A percentile compares a stretch with the other conserved stretches of the same genome.
phyloP scores from a whole-genome alignment of 2,888 invertebrate species.

The Drosophila macrospina region DNA sequence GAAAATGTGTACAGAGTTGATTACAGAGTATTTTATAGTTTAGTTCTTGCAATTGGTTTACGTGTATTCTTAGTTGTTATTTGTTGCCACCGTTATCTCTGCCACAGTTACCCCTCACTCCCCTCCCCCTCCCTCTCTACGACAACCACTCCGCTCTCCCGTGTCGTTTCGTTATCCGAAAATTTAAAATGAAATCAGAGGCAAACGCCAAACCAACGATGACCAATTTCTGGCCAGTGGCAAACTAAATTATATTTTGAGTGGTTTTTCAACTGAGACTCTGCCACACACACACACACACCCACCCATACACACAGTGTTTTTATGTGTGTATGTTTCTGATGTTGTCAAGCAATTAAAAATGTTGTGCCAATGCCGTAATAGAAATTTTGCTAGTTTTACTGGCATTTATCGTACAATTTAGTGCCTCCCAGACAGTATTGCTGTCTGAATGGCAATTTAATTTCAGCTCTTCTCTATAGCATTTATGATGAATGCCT shows the following conservation, averaged over 20 bases:
- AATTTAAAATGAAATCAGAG: slow-evolving; percentile 56
- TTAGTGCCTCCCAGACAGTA: slow-evolving; percentile 43
- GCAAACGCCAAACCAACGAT: slow-evolving; percentile 46
- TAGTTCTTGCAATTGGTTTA: not conserved
- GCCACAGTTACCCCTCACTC: not conserved
- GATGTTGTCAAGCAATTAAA: slow-evolving; percentile 74
- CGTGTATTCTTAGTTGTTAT: slow-evolving; percentile 14
- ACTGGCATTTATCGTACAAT: slow-evolving; percentile 59
- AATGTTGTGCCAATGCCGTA: slow-evolving; percentile 65
- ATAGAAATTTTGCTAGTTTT: slow-evolving; percentile 61
- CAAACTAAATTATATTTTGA: slow-evolving; percentile 72
- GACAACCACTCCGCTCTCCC: no score
- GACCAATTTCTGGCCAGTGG: slow-evolving; percentile 69
- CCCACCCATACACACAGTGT: slow-evolving; percentile 1
- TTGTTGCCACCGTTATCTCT: slow-evolving; percentile 37
- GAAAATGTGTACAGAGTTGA: no score
- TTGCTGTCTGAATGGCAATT: slow-evolving; percentile 39
- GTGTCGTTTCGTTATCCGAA: slow-evolving; percentile 1
- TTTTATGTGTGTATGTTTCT: slow-evolving; percentile 53
- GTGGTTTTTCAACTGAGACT: slow-evolving; percentile 45
- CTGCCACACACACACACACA: slow-evolving; percentile 3
- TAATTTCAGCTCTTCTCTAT: slow-evolving; percentile 41
- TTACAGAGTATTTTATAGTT: slow-evolving; percentile 9
- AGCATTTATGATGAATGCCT: slow-evolving; percentile 54
- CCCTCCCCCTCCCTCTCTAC: no score